phyloP scores from a whole-genome alignment of 2,113 vertebrate genomes.

The Rhinopomastus cyanomelas region DNA sequence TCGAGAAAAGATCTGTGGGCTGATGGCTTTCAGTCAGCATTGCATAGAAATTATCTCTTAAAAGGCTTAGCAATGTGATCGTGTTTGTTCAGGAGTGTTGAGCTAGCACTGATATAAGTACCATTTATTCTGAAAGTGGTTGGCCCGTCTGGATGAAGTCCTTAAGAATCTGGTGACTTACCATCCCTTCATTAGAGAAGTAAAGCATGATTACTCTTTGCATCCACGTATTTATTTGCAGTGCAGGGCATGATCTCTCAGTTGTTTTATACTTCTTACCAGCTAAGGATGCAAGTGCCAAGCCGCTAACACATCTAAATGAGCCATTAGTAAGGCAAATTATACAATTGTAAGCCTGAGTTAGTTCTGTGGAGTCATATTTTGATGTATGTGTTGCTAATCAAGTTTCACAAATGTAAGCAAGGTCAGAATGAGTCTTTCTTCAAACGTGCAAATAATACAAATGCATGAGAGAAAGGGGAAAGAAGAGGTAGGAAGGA shows the following conservation, averaged over 20 bases:
- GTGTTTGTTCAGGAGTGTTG: not conserved
- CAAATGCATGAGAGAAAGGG: not conserved
- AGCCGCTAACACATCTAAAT: not conserved
- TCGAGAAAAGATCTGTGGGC: not conserved
- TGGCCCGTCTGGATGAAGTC: not conserved
- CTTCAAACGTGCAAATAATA: not conserved
- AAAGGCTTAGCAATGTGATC: not conserved
- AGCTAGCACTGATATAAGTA: not conserved
- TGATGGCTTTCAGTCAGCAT: not conserved
- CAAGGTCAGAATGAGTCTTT: not conserved
- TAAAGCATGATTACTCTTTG: not conserved
- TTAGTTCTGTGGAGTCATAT: not conserved
- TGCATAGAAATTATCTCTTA: constrained; percentile 10
- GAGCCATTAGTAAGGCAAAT: not conserved
- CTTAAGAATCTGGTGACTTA: not conserved
- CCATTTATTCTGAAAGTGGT: not conserved
- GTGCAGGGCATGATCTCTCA: not conserved
- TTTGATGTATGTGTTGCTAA: not conserved
- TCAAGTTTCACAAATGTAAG: not conserved
- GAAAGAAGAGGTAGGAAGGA: not conserved
- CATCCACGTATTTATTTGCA: not conserved
- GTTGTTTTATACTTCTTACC: not conserved
- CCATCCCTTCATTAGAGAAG: not conserved
- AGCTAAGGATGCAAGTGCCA: not conserved
- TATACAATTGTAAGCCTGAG: not conserved